Evolutionary conservation across 2,113 vertebrate species (phyloP), one percentile per base, ranked within the genome.

Genomic region (Neopipo cinnamomea): DNA sequence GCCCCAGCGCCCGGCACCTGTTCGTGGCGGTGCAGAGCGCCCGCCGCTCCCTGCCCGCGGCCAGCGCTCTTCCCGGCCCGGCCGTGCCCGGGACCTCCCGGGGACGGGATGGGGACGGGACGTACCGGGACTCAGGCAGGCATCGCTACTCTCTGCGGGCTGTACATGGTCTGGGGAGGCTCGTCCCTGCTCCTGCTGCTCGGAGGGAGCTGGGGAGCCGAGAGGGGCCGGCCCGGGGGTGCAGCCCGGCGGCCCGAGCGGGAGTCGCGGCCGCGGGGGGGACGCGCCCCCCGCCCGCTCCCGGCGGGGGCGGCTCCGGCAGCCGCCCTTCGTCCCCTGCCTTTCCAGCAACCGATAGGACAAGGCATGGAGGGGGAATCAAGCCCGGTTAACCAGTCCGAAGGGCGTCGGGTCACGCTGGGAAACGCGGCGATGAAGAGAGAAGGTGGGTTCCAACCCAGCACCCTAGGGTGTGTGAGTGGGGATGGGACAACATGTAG

Each of bases 401-500:
- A 14, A 15, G 15, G 52, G 5, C 9, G 20, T 15, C 44, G 39
- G 33, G 33, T 37, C 28, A 2, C 23, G 12, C 22, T n/a, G 74
- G 47, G 81, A 56, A 53, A 16, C 4, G 53, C 6, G 14, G 63
- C 7, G 7, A 37, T 2, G n/a, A 65, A 25, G 52, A 18, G 58
- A 35, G 53, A 52, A 9, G 73, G 46, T 49, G 89, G 16, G 2
- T 46, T 31, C 15, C 31, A n/a, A 2, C 2, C 6, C 28, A 15
- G 31, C 33, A 11, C 5, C 28, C 9, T 30, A 1, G 8, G 14
- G 16, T 8, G 14, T 6, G 6, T 3, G 33, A 44, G 55, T 1
- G 55, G 24, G 37, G 37, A 7, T 0, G 7, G n/a, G 28, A 11
- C 31, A 17, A 9, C 14, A 4, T 0, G 12, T 21, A 6, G 13